Evolutionary conservation across 2,888 invertebrate genomes (phyloP).

Genomic region (Temnothorax rugatulus): DNA sequence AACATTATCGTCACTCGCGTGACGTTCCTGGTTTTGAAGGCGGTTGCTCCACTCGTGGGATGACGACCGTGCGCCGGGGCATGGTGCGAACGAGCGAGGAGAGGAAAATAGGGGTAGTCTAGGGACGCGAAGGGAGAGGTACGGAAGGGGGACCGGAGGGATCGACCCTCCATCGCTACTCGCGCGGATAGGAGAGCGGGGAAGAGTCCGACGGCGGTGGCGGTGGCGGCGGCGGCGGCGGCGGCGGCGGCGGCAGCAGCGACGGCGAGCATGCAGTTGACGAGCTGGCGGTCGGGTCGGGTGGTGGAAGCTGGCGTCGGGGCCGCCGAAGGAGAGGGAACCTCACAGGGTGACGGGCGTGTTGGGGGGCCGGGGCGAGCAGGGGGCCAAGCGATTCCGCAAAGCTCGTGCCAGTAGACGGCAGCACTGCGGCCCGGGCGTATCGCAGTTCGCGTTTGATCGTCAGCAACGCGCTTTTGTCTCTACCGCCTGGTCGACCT

Average conservation of each 20-base stretch:
- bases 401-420: conserved; percentile 84
- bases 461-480: conserved; percentile 73
- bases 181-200: conserved; percentile 39
- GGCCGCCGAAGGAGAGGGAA: conserved; percentile 70
- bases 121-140: conserved; percentile 9
- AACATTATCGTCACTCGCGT: conserved; percentile 79
- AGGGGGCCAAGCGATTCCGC: conserved; percentile 68
- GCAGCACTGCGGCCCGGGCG: conserved; percentile 86
- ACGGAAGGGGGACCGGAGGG: background rate
- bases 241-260: conserved; percentile 56
- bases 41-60: conserved; percentile 58
- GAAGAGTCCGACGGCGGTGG: conserved; percentile 63
- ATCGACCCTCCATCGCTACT: conserved; percentile 28
- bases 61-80: conserved; percentile 46
- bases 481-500: conserved; percentile 70
- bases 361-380: conserved; percentile 76
- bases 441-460: conserved; percentile 82
- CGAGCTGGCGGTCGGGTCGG: conserved; percentile 68
- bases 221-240: conserved; percentile 59
- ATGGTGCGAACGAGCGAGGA: background rate
- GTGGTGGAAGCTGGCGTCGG: conserved; percentile 64
- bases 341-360: conserved; percentile 70
- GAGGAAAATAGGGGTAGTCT: conserved; percentile 60
- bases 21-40: conserved; percentile 78
- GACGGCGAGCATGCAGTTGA: conserved; percentile 40